These are phyloP conservation scores for Campopleginae sp. DNA, from an alignment of 2,888 invertebrate genomes.

Conservation along the genomic window DNA sequence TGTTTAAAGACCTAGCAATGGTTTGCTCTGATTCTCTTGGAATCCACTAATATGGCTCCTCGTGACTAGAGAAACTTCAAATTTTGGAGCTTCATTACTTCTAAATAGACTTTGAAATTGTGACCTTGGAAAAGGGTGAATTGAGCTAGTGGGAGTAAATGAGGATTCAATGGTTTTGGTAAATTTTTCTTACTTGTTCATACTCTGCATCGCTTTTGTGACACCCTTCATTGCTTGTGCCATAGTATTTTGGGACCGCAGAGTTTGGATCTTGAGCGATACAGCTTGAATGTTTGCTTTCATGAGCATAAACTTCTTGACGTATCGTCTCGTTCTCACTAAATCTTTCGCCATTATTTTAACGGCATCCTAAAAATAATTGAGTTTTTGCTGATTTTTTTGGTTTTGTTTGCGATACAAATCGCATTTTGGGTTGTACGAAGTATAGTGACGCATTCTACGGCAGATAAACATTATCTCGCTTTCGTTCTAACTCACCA, in stretches of 20 bases:
- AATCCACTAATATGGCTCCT: not conserved
- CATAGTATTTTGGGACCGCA: slow-evolving; percentile 99
- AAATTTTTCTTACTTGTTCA: slow-evolving; percentile 90
- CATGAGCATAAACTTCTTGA: slow-evolving; percentile 99
- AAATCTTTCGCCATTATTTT: slow-evolving; percentile 99
- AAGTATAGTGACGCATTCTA: not conserved
- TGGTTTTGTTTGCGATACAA: not conserved
- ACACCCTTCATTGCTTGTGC: slow-evolving; percentile 99
- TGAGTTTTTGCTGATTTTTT: not conserved
- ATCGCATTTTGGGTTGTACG: not conserved
- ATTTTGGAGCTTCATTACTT: too few species aligned
- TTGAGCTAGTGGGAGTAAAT: not conserved
- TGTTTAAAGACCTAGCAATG: not conserved
- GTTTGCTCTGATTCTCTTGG: not conserved
- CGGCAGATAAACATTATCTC: not conserved
- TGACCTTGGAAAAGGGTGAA: not conserved
- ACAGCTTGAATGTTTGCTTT: slow-evolving; percentile 99
- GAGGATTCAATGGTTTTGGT: not conserved
- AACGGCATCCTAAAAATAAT: slow-evolving; percentile 93
- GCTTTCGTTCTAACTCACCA: slow-evolving; percentile 85
- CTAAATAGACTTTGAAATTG: not conserved
- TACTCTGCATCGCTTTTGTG: slow-evolving; percentile 98
- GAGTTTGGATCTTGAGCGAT: slow-evolving; percentile 98
- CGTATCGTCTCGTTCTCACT: slow-evolving; percentile 97
- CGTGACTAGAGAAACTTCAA: not conserved